A percentile compares a stretch with the other conserved stretches of the same genome.
Conservation (phyloP, 2,113 vertebrate genomes). For the Zosterops japonicus region DNA sequence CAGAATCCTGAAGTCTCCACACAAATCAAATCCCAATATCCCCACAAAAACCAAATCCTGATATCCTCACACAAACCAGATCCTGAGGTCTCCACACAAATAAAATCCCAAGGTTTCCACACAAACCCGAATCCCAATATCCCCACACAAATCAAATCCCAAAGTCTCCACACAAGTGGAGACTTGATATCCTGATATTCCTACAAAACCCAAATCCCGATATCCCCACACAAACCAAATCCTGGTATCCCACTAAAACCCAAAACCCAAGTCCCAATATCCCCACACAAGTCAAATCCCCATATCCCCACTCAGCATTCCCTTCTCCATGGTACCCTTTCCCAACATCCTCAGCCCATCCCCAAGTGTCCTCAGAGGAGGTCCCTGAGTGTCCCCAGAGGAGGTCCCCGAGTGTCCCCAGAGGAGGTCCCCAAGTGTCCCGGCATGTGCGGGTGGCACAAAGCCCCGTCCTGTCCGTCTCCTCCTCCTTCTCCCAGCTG, state of each 20-base stretch:
- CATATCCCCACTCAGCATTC: neutral
- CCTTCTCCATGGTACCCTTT: neutral
- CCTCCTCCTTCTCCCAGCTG: constrained; percentile 47
- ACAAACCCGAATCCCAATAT: neutral
- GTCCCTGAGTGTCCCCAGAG: neutral
- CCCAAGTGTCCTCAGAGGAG: neutral
- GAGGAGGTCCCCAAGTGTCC: neutral
- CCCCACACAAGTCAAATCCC: neutral
- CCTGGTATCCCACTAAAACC: too few species aligned
- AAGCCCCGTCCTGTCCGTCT: neutral
- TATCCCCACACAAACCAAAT: too few species aligned
- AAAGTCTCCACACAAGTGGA: fast-evolving
- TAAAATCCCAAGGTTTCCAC: neutral
- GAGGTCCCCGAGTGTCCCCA: neutral
- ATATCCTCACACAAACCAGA: neutral
- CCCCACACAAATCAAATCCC: neutral
- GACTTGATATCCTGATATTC: too few species aligned
- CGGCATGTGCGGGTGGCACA: neutral
- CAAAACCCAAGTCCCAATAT: too few species aligned
- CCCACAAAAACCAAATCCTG: neutral
- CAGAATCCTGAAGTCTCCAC: too few species aligned
- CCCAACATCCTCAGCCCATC: neutral
- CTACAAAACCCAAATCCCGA: neutral
- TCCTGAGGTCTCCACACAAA: neutral
- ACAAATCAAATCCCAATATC: too few species aligned